Base-by-base conservation (phyloP, 2,113 vertebrate genomes). In the Ptilonorhynchus violaceus region DNA sequence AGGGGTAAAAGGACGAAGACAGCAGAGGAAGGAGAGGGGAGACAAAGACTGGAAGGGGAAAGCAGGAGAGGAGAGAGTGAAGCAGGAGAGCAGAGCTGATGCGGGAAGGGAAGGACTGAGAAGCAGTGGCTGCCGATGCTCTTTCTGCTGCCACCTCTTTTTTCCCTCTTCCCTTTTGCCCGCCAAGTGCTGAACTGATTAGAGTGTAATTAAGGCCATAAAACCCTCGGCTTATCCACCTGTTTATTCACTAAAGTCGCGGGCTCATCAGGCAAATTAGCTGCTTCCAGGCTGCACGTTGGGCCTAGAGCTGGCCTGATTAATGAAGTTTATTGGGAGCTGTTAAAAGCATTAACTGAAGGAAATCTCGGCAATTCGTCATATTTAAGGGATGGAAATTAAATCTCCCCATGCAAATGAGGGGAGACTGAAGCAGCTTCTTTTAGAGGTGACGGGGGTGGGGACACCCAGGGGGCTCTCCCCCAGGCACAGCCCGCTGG, bases 281-380 rank as follows among this genome's bases (percentile, higher is more conserved):
- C 98, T 97, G 97, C 97, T 98, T 98, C 97, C 97, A 98, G 98
- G 97, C 98, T 98, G 98, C 98, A 98, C 98, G 95, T 98, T 96
- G 97, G 98, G 98, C 98, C 98, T 98, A 97, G 96, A 98, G 99
- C 98, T 98, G 97, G 98, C 97, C 99, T 99, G 99, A 99, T 99
- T 99, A 99, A 99, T 99, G 98, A 98, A 99, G 99, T 99, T 99
- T 99, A 99, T 99, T 99, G 99, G 98, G 98, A 99, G 98, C 98
- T 99, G 99, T 99, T 99, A 99, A 99, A 99, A 99, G 99, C 99
- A 99, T 99, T 99, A 99, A 98, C 98, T 99, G 98, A 98, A 99
- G 98, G 99, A 99, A 99, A 99, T 98, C 98, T 98, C 98, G 41
- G 99, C 99, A 99, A 99, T 99, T 99, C 98, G 99, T 99, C 99